phyloP scores from a whole-genome alignment of 2,797 vertebrate genomes.

The Pseudocheirus occidentalis region DNA sequence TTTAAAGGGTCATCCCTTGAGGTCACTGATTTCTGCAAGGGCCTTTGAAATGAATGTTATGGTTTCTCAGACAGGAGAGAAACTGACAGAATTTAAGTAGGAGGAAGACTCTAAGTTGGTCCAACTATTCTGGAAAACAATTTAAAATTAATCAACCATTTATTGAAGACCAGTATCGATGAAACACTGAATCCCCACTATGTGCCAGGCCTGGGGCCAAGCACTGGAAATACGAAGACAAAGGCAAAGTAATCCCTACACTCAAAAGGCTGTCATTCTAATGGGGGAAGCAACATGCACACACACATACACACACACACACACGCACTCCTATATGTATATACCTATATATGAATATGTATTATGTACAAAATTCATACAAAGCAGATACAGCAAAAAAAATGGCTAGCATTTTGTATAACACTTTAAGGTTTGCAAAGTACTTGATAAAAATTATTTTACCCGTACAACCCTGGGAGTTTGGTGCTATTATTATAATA shows the following conservation, averaged over 20 bases:
- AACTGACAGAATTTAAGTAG: neutral
- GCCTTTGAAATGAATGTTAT: neutral
- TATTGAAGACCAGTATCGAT: neutral
- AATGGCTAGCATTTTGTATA: neutral
- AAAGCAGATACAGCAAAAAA: neutral
- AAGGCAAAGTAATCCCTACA: neutral
- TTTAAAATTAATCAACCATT: neutral
- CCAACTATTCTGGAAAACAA: neutral
- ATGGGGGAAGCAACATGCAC: neutral
- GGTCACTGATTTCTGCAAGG: neutral
- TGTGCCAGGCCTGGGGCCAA: neutral
- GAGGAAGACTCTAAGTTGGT: neutral
- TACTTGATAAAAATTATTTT: neutral
- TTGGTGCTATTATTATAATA: neutral
- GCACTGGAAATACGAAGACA: neutral
- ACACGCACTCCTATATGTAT: no score
- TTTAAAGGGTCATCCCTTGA: neutral
- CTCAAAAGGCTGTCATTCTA: neutral
- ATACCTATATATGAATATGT: neutral
- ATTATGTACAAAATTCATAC: neutral
- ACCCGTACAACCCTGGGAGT: neutral
- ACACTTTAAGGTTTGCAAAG: neutral
- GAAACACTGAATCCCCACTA: neutral
- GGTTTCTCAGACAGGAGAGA: neutral
- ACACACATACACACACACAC: neutral